Percentiles rank a stretch among this genome's conserved stretches.
phyloP scores from a whole-genome alignment of 1,140 invertebrate species.

The Coptotermes formosanus region DNA sequence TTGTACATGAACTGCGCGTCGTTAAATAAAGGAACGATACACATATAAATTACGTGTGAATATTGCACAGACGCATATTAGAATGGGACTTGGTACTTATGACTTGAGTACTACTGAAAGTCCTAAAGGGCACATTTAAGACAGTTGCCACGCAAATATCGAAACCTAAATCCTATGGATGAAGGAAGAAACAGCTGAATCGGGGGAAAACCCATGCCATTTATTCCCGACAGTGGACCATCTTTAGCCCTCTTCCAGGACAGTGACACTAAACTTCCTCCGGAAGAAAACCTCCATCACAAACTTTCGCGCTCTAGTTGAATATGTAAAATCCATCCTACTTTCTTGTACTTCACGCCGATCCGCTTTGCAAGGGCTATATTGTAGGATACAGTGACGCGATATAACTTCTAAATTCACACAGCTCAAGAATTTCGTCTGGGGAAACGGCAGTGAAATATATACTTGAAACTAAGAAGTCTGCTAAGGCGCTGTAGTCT shows the following conservation, averaged over 20 bases:
- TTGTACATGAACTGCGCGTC: no score
- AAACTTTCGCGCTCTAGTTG: neutral
- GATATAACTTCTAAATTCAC: neutral
- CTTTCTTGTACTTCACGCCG: neutral
- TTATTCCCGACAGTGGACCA: neutral
- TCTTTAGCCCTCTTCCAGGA: neutral
- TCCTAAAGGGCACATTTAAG: neutral
- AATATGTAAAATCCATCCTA: neutral
- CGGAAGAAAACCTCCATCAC: neutral
- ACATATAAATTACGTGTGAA: no score
- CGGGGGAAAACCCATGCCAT: neutral
- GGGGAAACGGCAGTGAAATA: no score
- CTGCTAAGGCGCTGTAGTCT: no score
- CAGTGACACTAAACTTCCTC: neutral
- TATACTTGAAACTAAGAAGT: no score
- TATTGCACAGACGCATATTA: no score
- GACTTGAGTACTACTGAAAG: neutral
- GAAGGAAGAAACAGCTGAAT: neutral
- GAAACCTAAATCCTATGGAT: neutral
- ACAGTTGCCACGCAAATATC: neutral
- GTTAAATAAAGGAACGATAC: no score
- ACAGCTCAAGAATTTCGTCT: no score
- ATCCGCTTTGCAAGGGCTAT: no score
- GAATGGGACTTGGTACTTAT: neutral
- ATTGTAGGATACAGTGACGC: neutral